Percentiles rank a stretch among this genome's conserved stretches.
Conservation (phyloP, 2,797 vertebrate genomes). For the Cichlasoma orientale region DNA sequence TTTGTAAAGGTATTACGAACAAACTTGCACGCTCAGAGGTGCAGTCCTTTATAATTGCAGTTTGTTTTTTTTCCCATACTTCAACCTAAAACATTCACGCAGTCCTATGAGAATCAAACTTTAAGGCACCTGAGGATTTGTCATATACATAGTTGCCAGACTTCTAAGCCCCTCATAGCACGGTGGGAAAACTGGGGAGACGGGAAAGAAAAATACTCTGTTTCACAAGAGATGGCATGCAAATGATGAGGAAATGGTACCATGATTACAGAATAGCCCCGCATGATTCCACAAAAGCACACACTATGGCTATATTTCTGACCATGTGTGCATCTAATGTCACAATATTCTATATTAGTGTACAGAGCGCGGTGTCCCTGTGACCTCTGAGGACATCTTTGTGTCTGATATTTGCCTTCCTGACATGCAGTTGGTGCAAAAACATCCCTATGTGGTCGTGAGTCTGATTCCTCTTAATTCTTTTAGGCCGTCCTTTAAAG, state of each 20-base stretch:
- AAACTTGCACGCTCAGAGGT: conserved; percentile 58
- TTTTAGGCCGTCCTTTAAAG: not conserved
- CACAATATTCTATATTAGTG: conserved; percentile 16
- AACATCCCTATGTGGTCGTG: conserved; percentile 21
- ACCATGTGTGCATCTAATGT: conserved; percentile 4
- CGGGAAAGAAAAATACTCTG: not conserved
- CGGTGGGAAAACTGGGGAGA: conserved; percentile 36
- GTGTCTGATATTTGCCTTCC: conserved; percentile 23
- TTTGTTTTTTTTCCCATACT: conserved; percentile 46
- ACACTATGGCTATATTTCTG: conserved; percentile 4
- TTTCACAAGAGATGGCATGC: conserved; percentile 8
- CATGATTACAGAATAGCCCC: conserved; percentile 55
- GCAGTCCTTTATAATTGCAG: conserved; percentile 24
- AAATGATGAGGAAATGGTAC: conserved; percentile 37
- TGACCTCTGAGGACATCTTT: conserved; percentile 27
- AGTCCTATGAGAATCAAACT: conserved; percentile 68
- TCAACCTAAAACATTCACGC: conserved; percentile 62
- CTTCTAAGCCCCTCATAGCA: conserved; percentile 64
- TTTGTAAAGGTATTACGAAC: conserved; percentile 63
- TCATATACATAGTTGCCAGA: conserved; percentile 78
- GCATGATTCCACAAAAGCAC: conserved; percentile 45
- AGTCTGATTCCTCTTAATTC: not conserved
- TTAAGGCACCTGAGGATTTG: conserved; percentile 85
- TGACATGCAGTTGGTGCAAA: conserved; percentile 31
- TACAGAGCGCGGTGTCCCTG: conserved; percentile 41